Evolutionary conservation across 2,888 invertebrate genomes (phyloP).

Genomic region (Timema cristinae): DNA sequence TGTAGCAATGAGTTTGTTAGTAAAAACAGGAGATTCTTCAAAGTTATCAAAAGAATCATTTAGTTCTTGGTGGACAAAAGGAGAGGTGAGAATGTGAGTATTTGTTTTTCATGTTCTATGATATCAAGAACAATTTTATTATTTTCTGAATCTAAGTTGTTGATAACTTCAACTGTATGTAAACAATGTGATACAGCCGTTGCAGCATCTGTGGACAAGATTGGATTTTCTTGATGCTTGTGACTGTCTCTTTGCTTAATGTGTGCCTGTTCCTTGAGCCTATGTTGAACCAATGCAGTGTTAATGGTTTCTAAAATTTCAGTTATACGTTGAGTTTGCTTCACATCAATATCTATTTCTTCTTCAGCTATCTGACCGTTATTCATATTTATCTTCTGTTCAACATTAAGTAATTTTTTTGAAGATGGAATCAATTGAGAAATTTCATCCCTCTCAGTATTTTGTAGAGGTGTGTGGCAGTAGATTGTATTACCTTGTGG

Average conservation of each 20-base stretch:
- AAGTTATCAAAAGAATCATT: no score
- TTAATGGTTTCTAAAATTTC: conserved; percentile 44
- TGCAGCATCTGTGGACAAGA: neutral
- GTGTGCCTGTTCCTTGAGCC: conserved; percentile 27
- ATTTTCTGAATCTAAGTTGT: neutral
- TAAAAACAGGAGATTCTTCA: no score
- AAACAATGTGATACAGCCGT: neutral
- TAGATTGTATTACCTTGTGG: no score
- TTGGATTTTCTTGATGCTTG: neutral
- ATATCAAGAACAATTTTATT: neutral
- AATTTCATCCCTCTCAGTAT: no score
- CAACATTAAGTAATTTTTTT: no score
- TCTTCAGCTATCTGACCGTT: no score
- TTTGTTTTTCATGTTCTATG: conserved; percentile 2
- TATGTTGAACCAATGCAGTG: conserved; percentile 42
- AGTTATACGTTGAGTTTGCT: conserved; percentile 26
- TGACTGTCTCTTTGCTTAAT: neutral
- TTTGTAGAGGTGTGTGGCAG: no score
- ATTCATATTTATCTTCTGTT: no score
- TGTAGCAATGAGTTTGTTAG: no score
- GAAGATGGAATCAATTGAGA: no score
- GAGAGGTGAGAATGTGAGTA: neutral
- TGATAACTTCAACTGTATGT: neutral
- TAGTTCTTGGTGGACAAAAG: no score
- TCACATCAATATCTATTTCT: neutral